Evolutionary conservation across 2,888 invertebrate genomes (phyloP).

Genomic region (Allacma fusca): DNA sequence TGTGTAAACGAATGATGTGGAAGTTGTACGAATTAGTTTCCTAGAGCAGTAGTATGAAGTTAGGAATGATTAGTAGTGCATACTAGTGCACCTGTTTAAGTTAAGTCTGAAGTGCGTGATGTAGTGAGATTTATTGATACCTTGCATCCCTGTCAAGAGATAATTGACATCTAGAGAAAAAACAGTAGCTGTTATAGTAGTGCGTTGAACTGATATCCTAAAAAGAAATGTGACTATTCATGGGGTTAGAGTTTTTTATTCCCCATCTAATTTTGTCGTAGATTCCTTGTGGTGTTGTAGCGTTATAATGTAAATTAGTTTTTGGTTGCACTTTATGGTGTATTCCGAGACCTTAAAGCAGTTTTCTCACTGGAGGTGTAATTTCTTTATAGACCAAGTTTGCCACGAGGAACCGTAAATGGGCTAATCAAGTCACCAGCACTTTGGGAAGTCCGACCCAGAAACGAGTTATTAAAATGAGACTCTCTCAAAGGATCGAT

Average conservation of each 20-base stretch:
- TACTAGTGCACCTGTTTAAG: no score
- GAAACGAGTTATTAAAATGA: slow-evolving; percentile 47
- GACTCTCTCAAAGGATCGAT: slow-evolving; percentile 56
- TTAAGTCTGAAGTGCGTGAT: no score
- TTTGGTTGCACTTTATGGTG: slow-evolving; percentile 8
- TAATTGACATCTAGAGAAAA: no score
- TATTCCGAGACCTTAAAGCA: not conserved
- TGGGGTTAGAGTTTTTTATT: not conserved
- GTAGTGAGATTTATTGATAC: no score
- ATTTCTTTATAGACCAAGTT: slow-evolving; percentile 53
- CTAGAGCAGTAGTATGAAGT: no score
- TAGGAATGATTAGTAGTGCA: no score
- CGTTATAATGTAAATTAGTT: not conserved
- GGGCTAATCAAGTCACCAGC: slow-evolving; percentile 42
- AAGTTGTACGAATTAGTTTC: no score
- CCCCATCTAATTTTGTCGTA: slow-evolving; percentile 3
- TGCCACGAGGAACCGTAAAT: slow-evolving; percentile 53
- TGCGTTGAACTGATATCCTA: not conserved
- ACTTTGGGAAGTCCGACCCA: slow-evolving; percentile 50
- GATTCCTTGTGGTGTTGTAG: slow-evolving; percentile 11
- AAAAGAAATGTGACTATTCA: not conserved
- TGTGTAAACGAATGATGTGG: no score
- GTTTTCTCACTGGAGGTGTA: not conserved
- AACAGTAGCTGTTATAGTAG: no score
- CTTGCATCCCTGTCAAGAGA: no score